Base-by-base conservation (phyloP, 2,888 invertebrate species). In the Metopia argyrocephala region DNA sequence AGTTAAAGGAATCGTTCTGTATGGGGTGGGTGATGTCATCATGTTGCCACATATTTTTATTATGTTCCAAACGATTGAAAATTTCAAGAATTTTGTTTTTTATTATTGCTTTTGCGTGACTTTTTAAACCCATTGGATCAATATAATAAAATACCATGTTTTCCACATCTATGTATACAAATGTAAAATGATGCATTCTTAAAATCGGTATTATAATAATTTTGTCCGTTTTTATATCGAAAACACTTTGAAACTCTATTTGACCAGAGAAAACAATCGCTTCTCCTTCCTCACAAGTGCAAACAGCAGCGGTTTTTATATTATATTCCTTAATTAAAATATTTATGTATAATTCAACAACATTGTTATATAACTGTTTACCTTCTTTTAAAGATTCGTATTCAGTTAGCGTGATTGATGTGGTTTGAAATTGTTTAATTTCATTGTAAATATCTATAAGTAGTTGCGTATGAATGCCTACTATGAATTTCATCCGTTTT, bases 331-430 rank as follows among this genome's bases (percentile, higher is more conserved):
- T 45, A n/a, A 46, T 15, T 6, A 62, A n/a, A n/a, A 23, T n/a
- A 25, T 62, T 45, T 5, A 61, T 62, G n/a, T 62, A 62, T 23
- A 62, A 46, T 1, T 62, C 61, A 5, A 62, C n/a, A 45, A 62
- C 9, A 45, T 62, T 62, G 5, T 46, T 45, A 3, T 15, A 21
- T 5, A 59, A 27, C 21, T 31, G 31, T 12, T 20, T 31, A 2
- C 45, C 45, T 1, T 45, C 45, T 15, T 46, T 25, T 7, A 62
- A 9, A 1, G 25, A 45, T 7, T 62, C 61, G 25, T 23, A 62
- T 23, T 62, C 61, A 5, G 7, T 5, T 46, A 62, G 25, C 2
- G 23, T 25, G 9, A 62, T 23, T 2, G 61, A 21, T 2, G 25
- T 62, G 5, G 38, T 23, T 6, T 45, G 45, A 46, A 62, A 62